Evolutionary conservation across 2,113 vertebrate genomes (phyloP), one percentile per base, ranked within the genome.

Genomic region (Melanotaenia duboulayi): DNA sequence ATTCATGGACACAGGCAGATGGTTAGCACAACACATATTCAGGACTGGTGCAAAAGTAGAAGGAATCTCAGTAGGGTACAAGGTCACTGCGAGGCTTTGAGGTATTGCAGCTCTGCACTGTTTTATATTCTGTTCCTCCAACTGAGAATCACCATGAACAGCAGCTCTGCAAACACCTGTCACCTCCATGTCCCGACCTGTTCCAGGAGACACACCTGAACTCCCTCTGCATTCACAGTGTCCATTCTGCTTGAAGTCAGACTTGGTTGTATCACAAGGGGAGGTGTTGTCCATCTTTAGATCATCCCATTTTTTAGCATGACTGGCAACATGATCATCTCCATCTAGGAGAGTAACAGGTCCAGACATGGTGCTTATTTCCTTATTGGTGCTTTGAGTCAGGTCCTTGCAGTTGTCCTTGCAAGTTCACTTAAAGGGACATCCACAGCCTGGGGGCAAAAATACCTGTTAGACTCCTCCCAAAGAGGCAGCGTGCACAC

Each of bases 351-450:
- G 48, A 49, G 74, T 61, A 28, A 28, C 80, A 63, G 76, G 87
- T 37, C 77, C 83, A 81, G 88, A 87, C 88, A 81, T 83, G 73
- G 35, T 20, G 25, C 13, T 54, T 28, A 17, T 37, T 4, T 22
- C 57, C 22, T 14, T 25, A 61, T 3, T 24, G 61, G 63, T 77
- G 50, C 32, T 11, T 67, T 55, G 65, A 70, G 28, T 52, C 75
- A 70, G 75, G 17, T 73, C 69, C 69, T 63, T 71, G 73, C 59
- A 42, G n/a, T n/a, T n/a, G n/a, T n/a, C n/a, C n/a, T n/a, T n/a
- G n/a, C n/a, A n/a, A n/a, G 64, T 61, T 81, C 83, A 52, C 10
- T 42, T 62, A 68, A 55, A 40, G 72, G 8, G 55, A 65, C 60
- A 44, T 23, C 52, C 60, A 76, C 65, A 44, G 81, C 64, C 64